Base-by-base conservation (phyloP, 2,888 invertebrate species). In the Drepanosiphum platanoidis region DNA sequence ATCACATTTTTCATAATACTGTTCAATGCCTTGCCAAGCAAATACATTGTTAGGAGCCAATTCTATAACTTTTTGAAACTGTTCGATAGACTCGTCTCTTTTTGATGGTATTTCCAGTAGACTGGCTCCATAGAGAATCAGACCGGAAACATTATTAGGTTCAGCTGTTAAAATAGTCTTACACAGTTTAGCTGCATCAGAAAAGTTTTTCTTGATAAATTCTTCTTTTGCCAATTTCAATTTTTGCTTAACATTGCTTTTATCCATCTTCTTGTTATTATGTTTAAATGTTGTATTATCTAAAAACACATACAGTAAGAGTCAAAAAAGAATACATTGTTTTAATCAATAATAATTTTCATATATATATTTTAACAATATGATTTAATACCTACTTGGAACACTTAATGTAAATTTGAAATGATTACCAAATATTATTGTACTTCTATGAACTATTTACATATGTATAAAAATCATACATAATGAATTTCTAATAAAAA, bases 201-300 rank as follows among this genome's bases (percentile, higher is more conserved):
- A 68, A 84, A 84, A 84, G 11, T 84, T 68, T 84, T 84, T 84
- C 52, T 70, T 84, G 36, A 84, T 77, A 52, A 84, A 84, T 68
- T 84, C 77, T 77, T 84, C 84, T 84, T 84, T 84, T 22, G 84
- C 84, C 15, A 46, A 39, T 84, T 84, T 84, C 52, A 84, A 84
- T 15, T 84, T 58, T 84, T 84, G 58, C 68, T 84, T 84, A 52
- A 75, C 34, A 3, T 52, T 77, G 66, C 22, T 77, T 39, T 84
- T 84, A 58, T 84, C 84, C 84, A 84, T 84, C 39, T 84, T 84
- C 39, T 84, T 77, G 84, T 68, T 13, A 52, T 7, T 58, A 74
- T 46, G 68, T 52, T 68, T 68, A 36, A 72, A 81, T 58, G 52
- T 81, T 58, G 81, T 39, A 58, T 39, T 82, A 83, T 68, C 77